Evolutionary conservation across 2,888 invertebrate species (phyloP).

Genomic region (Poecilobothrus nobilitatus): DNA sequence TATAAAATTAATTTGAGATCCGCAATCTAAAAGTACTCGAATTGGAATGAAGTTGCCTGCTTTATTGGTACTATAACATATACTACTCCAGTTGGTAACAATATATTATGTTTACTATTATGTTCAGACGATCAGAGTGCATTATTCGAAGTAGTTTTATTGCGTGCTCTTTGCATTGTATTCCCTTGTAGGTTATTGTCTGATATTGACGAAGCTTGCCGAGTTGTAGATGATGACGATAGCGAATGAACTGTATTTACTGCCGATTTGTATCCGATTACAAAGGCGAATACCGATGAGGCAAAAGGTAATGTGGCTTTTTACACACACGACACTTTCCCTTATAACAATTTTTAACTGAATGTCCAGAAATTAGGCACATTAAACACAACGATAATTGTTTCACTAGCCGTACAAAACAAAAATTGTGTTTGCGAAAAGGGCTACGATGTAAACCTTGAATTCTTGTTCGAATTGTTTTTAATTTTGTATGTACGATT

Average conservation of each 20-base stretch:
- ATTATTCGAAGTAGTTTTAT: neutral
- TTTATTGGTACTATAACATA: conserved; percentile 9
- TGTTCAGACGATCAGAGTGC: neutral
- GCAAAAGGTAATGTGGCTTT: neutral
- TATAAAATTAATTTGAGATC: conserved; percentile 16
- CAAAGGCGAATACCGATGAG: neutral
- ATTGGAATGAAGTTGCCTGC: conserved; percentile 4
- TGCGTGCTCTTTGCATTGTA: neutral
- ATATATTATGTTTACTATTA: neutral
- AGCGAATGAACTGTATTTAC: neutral
- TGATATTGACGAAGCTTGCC: neutral
- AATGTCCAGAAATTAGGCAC: neutral
- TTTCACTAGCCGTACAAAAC: neutral
- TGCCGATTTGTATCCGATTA: too few species aligned
- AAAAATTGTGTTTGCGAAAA: neutral
- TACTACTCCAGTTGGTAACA: conserved; percentile 14
- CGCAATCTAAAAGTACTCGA: conserved; percentile 16
- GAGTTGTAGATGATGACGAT: too few species aligned
- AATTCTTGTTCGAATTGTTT: neutral
- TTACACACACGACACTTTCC: neutral
- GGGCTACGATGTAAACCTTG: neutral
- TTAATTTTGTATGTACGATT: neutral
- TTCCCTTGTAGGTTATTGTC: neutral
- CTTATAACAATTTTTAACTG: neutral
- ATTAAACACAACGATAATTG: neutral